Evolutionary conservation across 2,888 invertebrate genomes (phyloP).

Genomic region (Alitta virens): DNA sequence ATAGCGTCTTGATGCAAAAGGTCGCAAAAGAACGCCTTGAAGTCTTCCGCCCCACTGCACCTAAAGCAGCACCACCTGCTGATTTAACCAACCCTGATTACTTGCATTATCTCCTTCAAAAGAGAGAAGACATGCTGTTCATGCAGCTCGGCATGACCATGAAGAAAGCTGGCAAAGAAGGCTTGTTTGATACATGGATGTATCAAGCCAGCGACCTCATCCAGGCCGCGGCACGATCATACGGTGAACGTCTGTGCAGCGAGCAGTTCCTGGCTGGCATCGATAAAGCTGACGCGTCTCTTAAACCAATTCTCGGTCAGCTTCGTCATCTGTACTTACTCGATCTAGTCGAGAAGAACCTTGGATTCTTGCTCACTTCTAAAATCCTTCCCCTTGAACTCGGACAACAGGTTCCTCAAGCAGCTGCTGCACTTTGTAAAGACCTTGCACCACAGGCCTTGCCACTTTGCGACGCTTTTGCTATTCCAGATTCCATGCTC

Average conservation of each 20-base stretch:
- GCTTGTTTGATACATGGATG: conserved; percentile 32
- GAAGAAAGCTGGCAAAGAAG: conserved; percentile 23
- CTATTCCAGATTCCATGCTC: conserved; percentile 22
- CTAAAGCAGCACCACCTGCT: not conserved
- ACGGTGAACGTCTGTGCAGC: conserved; percentile 25
- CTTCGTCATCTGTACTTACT: conserved; percentile 27
- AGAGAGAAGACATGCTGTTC: conserved; percentile 23
- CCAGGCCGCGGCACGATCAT: conserved; percentile 27
- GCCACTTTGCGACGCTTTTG: conserved; percentile 25
- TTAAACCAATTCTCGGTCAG: conserved; percentile 16
- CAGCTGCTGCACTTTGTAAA: conserved; percentile 19
- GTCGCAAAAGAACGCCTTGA: conserved; percentile 30
- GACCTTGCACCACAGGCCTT: conserved; percentile 25
- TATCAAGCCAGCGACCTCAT: conserved; percentile 29
- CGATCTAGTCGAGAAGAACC: conserved; percentile 19
- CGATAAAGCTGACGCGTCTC: conserved; percentile 16
- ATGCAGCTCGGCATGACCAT: conserved; percentile 13
- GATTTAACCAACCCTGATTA: conserved; percentile 9
- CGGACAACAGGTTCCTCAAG: conserved; percentile 5
- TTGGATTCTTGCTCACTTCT: conserved; percentile 21
- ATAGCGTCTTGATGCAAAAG: conserved; percentile 32
- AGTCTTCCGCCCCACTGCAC: conserved; percentile 19
- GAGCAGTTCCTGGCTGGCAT: conserved; percentile 24
- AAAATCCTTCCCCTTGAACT: conserved; percentile 13
- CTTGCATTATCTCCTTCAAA: conserved; percentile 19